Conservation (phyloP, 2,888 invertebrate species). For the Trachelus tabidus region DNA sequence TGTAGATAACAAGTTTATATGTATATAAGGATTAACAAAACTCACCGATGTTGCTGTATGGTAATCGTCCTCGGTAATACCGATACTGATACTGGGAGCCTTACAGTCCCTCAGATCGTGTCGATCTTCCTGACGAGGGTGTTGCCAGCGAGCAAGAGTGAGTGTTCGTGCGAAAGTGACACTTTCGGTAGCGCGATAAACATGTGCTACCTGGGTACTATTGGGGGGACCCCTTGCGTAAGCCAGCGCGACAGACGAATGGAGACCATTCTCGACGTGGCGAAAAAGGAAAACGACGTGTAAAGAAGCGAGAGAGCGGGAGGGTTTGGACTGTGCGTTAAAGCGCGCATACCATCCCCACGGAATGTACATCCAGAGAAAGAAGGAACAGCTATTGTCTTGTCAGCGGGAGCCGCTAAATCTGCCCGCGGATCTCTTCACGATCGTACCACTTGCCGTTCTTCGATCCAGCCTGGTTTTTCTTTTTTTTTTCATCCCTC, state of each 20-base stretch:
- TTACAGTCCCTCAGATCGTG: too few species aligned
- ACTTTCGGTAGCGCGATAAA: constrained; percentile 48
- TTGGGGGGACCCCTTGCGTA: constrained; percentile 6
- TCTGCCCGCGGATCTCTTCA: constrained; percentile 60
- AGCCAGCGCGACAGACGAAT: constrained; percentile 40
- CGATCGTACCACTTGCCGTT: constrained; percentile 46
- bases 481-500: too few species aligned
- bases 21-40: too few species aligned
- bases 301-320: constrained; percentile 9
- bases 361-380: constrained; percentile 57
- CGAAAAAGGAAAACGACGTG: constrained; percentile 16
- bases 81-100: neutral
- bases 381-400: constrained; percentile 61
- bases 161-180: constrained; percentile 52
- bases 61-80: neutral
- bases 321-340: constrained; percentile 20
- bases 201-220: constrained; percentile 31
- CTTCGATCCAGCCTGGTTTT: constrained; percentile 9
- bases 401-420: constrained; percentile 62
- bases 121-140: too few species aligned
- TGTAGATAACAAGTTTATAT: too few species aligned
- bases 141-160: too few species aligned
- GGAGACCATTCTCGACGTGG: constrained; percentile 34
- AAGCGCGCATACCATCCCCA: constrained; percentile 48
- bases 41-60: too few species aligned